These are phyloP conservation scores for Silurus aristotelis DNA, from an alignment of 2,797 vertebrate genomes.

Conservation along the genomic window DNA sequence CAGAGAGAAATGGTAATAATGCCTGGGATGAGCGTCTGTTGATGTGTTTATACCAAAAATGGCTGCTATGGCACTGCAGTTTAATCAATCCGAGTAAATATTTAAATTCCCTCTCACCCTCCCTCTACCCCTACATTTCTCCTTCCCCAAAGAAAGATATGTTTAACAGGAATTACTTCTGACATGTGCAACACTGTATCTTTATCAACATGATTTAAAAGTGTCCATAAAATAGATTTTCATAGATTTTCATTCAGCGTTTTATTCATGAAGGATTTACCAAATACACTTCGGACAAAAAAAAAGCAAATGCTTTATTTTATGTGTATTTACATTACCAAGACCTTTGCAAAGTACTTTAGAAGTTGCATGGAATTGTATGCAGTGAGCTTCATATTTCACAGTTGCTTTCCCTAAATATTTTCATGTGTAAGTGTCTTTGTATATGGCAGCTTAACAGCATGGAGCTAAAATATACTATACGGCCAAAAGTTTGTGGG, in stretches of 20 bases:
- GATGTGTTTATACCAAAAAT: slow-evolving; percentile 34
- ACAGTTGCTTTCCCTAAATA: neutral
- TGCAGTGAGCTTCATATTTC: neutral
- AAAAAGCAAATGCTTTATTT: neutral
- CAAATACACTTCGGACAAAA: neutral
- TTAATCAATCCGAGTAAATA: slow-evolving; percentile 37
- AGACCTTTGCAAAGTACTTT: neutral
- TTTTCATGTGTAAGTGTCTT: neutral
- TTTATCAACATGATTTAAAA: neutral
- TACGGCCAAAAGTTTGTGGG: neutral
- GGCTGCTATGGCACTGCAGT: slow-evolving; percentile 13
- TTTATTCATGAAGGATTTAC: neutral
- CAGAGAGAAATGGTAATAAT: slow-evolving; percentile 25
- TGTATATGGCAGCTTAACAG: neutral
- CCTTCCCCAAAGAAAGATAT: neutral
- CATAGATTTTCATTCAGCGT: neutral
- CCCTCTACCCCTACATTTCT: neutral
- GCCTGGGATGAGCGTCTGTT: slow-evolving; percentile 19
- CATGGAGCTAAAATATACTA: neutral
- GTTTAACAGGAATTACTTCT: neutral
- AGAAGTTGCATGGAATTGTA: neutral
- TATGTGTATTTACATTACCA: neutral
- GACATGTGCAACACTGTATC: neutral
- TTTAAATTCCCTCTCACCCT: slow-evolving; percentile 28
- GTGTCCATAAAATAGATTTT: neutral